These are phyloP conservation scores for Cyclophora albipunctata DNA, from an alignment of 2,888 invertebrate species.

Conservation along the genomic window DNA sequence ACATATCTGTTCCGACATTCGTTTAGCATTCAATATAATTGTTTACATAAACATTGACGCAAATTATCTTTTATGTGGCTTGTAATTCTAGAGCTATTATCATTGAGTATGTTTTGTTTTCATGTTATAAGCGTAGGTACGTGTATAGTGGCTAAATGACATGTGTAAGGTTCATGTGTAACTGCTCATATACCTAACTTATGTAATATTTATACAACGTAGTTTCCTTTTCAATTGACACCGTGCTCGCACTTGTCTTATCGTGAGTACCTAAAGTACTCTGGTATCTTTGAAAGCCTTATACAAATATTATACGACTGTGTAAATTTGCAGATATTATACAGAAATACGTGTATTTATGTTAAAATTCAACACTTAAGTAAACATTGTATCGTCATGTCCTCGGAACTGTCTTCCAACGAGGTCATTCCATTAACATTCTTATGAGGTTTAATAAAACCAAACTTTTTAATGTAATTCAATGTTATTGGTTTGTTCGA, in stretches of 20 bases:
- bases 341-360: not conserved
- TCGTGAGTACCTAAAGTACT: not conserved
- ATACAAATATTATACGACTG: conserved; percentile 1
- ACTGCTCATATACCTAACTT: conserved; percentile 2
- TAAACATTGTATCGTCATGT: conserved; percentile 7
- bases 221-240: conserved; percentile 17
- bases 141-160: conserved; percentile 4
- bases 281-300: not conserved
- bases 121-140: conserved; percentile 5
- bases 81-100: conserved; percentile 28
- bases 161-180: not conserved
- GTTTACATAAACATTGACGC: conserved; percentile 41
- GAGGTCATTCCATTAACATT: conserved; percentile 20
- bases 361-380: conserved; percentile 1
- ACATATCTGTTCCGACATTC: conserved; percentile 32
- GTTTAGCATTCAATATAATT: conserved; percentile 30
- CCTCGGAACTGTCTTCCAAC: conserved; percentile 12
- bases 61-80: conserved; percentile 29
- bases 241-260: not conserved
- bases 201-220: conserved; percentile 13
- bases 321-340: conserved; percentile 1
- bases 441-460: conserved; percentile 15
- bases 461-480: conserved; percentile 22
- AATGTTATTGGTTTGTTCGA: conserved; percentile 32
- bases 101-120: conserved; percentile 21